These are phyloP conservation scores for Rambutsinella grinnellia DNA, from an alignment of 2,888 invertebrate species.

Conservation along the genomic window DNA sequence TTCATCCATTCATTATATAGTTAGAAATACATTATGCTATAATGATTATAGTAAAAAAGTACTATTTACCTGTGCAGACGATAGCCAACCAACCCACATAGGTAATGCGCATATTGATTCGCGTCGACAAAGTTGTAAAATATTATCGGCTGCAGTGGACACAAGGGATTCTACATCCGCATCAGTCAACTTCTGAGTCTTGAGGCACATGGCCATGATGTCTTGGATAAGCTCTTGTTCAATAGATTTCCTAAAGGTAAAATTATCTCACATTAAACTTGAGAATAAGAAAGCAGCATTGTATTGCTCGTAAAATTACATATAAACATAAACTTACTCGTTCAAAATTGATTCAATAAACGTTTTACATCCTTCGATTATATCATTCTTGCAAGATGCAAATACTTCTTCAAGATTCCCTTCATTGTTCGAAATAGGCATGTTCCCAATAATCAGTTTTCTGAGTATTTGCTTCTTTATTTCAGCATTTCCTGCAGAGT, in stretches of 20 bases:
- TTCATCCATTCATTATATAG: too few species aligned
- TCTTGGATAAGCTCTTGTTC: slow-evolving; percentile 29
- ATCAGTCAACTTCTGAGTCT: slow-evolving; percentile 26
- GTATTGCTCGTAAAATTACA: not conserved
- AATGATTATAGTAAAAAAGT: not conserved
- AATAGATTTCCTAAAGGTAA: slow-evolving; percentile 13
- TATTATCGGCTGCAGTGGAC: slow-evolving; percentile 13
- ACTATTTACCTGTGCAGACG: slow-evolving; percentile 30
- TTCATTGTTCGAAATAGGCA: slow-evolving; percentile 13
- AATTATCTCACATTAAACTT: not conserved
- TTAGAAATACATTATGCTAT: not conserved
- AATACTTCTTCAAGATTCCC: slow-evolving; percentile 5
- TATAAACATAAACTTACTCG: slow-evolving; percentile 7
- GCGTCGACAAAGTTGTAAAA: slow-evolving; percentile 14
- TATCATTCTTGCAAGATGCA: slow-evolving; percentile 29
- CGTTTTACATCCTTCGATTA: slow-evolving; percentile 26
- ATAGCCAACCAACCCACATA: slow-evolving; percentile 31
- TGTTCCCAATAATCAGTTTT: slow-evolving; percentile 23
- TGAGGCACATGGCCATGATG: slow-evolving; percentile 19
- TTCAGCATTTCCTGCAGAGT: slow-evolving; percentile 13
- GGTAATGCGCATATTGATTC: slow-evolving; percentile 8
- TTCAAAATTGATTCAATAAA: slow-evolving; percentile 27
- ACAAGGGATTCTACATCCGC: slow-evolving; percentile 36
- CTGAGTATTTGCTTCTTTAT: slow-evolving; percentile 18
- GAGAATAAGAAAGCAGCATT: not conserved